Evolutionary conservation across 2,888 invertebrate genomes (phyloP), one percentile per base, ranked within the genome.

Genomic region (Agapostemon virescens): DNA sequence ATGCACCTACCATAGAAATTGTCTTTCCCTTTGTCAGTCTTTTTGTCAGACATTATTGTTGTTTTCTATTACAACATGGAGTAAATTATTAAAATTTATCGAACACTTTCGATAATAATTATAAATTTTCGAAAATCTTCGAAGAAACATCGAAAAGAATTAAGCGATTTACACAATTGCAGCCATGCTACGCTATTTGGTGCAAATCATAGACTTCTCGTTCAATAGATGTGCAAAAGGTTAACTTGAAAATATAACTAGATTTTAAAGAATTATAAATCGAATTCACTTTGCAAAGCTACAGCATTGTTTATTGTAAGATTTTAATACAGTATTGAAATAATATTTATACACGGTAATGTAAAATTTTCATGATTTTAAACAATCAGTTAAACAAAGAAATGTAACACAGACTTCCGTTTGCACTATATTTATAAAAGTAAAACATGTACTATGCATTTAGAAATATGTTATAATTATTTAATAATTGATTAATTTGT

Each of bases 1-100:
- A 79, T 69, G 82, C 82, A 88, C 58, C 81, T 84, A 89, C 90
- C 89, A 49, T 88, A 87, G 52, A 90, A 71, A 82, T 86, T 89
- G 36, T 90, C 88, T 45, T 84, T 88, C 1, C 81, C 86, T 38
- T 83, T 84, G 7, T 84, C 70, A 17, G 36, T 61, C 6, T 81
- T 81, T 33, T 80, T 75, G 64, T 77, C 58, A 30, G 75, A 26
- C 80, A 75, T 80, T 38, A 9, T 58, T 72, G 33, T 49, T 17
- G n/a, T 33, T 74, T 74, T 69, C 38, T 36, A 66, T 68, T 71
- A 40, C 40, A 55, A 52, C 63, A 52, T 17, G 63, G 17, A 13
- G 15, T 17, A 42, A 26, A 61, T n/a, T 58, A 55, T 67, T 45
- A 52, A 23, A 33, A 67, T 38, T 5, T 49, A 49, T 52, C 23